Evolutionary conservation across 2,113 vertebrate species (phyloP), one percentile per base, ranked within the genome.

Genomic region (Furnarius figulus): DNA sequence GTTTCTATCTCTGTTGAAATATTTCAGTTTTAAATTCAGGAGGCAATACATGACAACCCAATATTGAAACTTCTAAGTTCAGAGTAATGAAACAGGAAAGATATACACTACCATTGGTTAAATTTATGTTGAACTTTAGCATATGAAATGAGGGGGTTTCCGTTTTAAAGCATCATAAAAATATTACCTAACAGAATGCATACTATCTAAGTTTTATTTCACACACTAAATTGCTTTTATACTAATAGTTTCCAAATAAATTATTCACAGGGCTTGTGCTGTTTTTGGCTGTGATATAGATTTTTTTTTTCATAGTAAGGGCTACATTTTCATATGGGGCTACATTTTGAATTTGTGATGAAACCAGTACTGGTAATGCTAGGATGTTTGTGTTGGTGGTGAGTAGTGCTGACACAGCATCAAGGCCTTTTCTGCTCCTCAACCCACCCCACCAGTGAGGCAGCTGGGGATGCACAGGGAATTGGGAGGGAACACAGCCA

Each of bases 21-120:
- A 85, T 47, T 93, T 88, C 31, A 52, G 31, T 55, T 88, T 81
- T 91, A 76, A 88, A 93, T 85, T 88, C 59, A 80, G 42, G 14
- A 83, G 28, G 27, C 8, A 78, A 52, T 87, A 73, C 5, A 42
- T 5, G 6, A 72, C 24, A 78, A 42, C 6, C 47, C 28, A 76
- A 77, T 73, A 62, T 14, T 75, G 66, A 89, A 95, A 93, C 81
- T 33, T 33, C 80, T 59, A 88, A 44, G 27, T 49, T 80, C 6
- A 22, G 37, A 92, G 19, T 80, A 59, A 74, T 1, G 2, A 75
- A 87, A 73, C 18, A 88, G 21, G 33, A 35, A 80, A 90, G 6
- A 58, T 19, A 55, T 16, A 44, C 35, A 5, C 18, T 76, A 68
- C 66, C 14, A 50, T 20, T 47, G 8, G 19, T 85, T 84, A 71